A percentile compares a stretch with the other conserved stretches of the same genome.
Conservation (phyloP, 2,888 invertebrate genomes). For the Marasmarcha lunaedactyla region DNA sequence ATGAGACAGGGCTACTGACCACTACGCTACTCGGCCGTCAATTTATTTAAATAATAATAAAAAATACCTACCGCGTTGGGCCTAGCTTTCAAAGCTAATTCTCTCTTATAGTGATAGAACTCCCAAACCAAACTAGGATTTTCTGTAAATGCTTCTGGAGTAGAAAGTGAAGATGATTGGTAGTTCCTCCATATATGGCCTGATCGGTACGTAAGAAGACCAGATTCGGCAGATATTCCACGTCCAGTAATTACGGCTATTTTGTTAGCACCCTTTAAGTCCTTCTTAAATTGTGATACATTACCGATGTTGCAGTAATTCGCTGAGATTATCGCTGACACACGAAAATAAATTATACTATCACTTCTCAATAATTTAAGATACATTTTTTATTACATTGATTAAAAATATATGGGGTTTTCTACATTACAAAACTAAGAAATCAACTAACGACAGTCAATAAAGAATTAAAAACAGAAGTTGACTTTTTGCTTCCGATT, state of each 20-base stretch:
- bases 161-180: constrained; percentile 74
- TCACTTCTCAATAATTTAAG: no score
- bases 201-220: constrained; percentile 89
- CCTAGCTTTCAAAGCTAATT: constrained; percentile 77
- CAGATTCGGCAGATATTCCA: constrained; percentile 86
- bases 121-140: constrained; percentile 90
- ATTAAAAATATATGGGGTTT: no score
- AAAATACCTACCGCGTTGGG: constrained; percentile 76
- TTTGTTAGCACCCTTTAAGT: constrained; percentile 70
- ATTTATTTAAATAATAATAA: no score
- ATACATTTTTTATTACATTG: no score
- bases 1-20: no score
- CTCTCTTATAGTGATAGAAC: constrained; percentile 88
- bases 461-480: no score
- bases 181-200: constrained; percentile 87
- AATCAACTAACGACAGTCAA: no score
- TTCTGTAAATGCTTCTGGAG: constrained; percentile 76
- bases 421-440: no score
- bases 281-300: constrained; percentile 64
- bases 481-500: no score
- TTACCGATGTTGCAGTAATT: constrained; percentile 25
- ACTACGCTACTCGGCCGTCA: no score
- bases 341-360: no score
- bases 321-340: no score
- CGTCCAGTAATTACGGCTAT: constrained; percentile 81